Base-by-base conservation (phyloP, 2,888 invertebrate species). In the Caradrina kadenii region DNA sequence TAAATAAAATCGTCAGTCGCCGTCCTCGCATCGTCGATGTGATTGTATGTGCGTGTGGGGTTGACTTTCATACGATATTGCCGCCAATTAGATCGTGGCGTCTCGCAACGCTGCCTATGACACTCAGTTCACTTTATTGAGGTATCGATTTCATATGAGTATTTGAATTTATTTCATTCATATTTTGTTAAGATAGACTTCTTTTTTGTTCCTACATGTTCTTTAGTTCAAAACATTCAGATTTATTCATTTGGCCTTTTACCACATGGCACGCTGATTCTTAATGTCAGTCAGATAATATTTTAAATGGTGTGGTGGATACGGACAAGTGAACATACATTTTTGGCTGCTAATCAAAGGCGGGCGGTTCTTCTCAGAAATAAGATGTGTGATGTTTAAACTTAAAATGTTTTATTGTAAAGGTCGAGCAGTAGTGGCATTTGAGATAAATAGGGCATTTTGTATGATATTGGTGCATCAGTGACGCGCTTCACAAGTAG, bases 1-100 rank as follows among this genome's bases (percentile, higher is more conserved):
- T 89, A 89, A 91, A 92, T 93, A 89, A 26, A 90, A 90, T 89
- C 87, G 86, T 82, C 84, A 79, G 82, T 86, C 85, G 87, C 88
- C 90, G 90, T 88, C 81, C 83, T 86, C 83, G 76, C 75, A 80
- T 83, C 81, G 86, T 80, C 68, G 73, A 79, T 82, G 77, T 80
- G 73, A 82, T 73, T 81, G 84, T 82, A 69, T 73, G 75, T 81
- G 80, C 81, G 81, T 84, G 83, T 80, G 76, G 86, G 77, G 81
- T 82, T 85, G 79, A 85, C 84, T 88, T 88, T 86, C 86, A 82
- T 85, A 83, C 83, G 84, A 84, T 86, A 87, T 88, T 87, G 86
- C 82, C 83, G 82, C 85, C 81, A 88, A 89, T 89, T 89, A 86
- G 84, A 84, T 84, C 78, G 80, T 76, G 78, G 75, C 84, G 87